Evolutionary conservation across 2,113 vertebrate species (phyloP).

Genomic region (Dissostichus mawsoni): DNA sequence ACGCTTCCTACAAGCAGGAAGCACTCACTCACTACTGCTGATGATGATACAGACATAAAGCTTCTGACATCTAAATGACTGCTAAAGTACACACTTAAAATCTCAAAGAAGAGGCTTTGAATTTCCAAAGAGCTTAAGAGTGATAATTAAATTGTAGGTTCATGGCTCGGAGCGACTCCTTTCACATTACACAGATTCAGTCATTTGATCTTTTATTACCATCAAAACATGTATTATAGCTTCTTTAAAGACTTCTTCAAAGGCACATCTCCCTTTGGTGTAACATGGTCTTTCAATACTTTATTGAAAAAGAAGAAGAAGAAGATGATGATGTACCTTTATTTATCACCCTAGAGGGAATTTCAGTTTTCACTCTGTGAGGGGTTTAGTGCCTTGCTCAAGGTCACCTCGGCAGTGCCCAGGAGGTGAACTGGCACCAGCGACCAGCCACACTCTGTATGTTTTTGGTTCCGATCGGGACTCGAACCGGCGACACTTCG

Average conservation of each 20-base stretch:
- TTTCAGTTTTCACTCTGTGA: too few relatives aligned
- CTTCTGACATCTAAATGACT: not conserved
- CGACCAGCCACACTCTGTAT: too few relatives aligned
- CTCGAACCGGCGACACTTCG: too few relatives aligned
- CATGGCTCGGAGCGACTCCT: not conserved
- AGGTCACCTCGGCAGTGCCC: too few relatives aligned
- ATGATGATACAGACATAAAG: not conserved
- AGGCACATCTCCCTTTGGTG: not conserved
- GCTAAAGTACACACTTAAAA: not conserved
- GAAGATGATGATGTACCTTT: too few relatives aligned
- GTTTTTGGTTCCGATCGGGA: too few relatives aligned
- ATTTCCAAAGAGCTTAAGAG: not conserved
- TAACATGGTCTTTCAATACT: not conserved
- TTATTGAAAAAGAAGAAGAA: too few relatives aligned
- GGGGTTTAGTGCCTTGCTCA: too few relatives aligned
- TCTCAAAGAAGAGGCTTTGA: not conserved
- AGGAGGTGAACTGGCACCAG: too few relatives aligned
- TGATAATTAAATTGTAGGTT: not conserved
- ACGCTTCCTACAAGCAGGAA: conserved; percentile 33
- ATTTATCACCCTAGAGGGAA: too few relatives aligned
- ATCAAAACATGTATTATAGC: not conserved
- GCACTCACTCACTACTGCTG: conserved; percentile 7
- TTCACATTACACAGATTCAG: not conserved
- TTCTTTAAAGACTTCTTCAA: conserved; percentile 8
- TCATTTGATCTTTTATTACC: not conserved